Evolutionary conservation across 2,797 vertebrate species (phyloP).

Genomic region (Geotrypetes seraphini): DNA sequence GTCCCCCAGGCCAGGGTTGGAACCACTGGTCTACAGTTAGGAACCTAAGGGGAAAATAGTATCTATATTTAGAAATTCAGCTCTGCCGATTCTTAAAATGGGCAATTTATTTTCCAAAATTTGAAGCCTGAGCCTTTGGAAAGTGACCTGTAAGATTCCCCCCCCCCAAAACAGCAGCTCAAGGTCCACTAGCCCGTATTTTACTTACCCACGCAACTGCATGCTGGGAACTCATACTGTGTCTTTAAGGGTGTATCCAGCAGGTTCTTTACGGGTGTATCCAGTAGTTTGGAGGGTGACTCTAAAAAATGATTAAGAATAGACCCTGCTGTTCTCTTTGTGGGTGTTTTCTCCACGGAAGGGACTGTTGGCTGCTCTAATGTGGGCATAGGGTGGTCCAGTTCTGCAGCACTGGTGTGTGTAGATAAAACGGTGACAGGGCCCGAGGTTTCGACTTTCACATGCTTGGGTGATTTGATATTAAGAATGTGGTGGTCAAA

Average conservation of each 20-base stretch:
- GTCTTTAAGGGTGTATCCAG: constrained; percentile 91
- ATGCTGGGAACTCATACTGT: constrained; percentile 93
- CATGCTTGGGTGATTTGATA: constrained; percentile 72
- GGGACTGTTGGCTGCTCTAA: constrained; percentile 48
- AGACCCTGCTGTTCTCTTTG: constrained; percentile 76
- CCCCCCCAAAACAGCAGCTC: too few relatives aligned
- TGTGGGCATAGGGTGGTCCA: constrained; percentile 37
- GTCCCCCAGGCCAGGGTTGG: too few relatives aligned
- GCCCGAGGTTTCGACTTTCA: constrained; percentile 85
- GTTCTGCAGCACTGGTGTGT: constrained; percentile 52
- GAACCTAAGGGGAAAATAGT: too few relatives aligned
- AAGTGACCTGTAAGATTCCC: too few relatives aligned
- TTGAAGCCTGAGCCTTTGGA: too few relatives aligned
- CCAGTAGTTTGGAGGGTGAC: constrained; percentile 85
- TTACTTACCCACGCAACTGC: constrained; percentile 92
- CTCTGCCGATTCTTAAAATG: too few relatives aligned
- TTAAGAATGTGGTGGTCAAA: constrained; percentile 80
- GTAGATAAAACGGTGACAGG: constrained; percentile 75
- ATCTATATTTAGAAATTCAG: too few relatives aligned
- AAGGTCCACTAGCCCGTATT: too few relatives aligned
- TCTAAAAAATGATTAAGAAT: constrained; percentile 83
- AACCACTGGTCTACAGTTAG: too few relatives aligned
- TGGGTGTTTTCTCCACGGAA: constrained; percentile 68
- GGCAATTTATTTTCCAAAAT: too few relatives aligned
- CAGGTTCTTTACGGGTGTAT: constrained; percentile 87